Evolutionary conservation across 2,888 invertebrate species (phyloP), one percentile per base, ranked within the genome.

Genomic region (Microplitis manilae): DNA sequence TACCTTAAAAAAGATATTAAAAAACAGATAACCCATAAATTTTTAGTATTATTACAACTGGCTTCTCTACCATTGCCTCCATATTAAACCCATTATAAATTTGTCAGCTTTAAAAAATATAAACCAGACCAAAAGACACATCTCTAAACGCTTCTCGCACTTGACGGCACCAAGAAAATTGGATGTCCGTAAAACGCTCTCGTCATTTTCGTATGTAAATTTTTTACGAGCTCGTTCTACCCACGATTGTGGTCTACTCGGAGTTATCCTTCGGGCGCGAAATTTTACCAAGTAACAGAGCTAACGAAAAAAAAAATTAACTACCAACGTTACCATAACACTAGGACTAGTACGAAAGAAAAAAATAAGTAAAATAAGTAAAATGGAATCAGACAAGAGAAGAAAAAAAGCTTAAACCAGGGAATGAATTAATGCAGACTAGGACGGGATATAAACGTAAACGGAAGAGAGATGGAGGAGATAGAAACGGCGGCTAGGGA

Each of bases 151-250:
- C 13, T 30, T 9, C 50, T 50, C 13, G 50, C 50, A 13, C 13
- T 50, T 50, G 9, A 50, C 50, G 8, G 50, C 64, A 62, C 73
- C 75, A 75, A 80, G 78, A 81, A 81, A 79, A 81, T 82, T 80
- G 79, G 78, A 81, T 76, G 77, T 74, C 67, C 72, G 79, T 77
- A 77, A 79, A 78, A 77, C 65, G 73, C 68, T 77, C 74, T 64
- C 80, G 76, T 81, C 75, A 81, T 82, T 81, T 81, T 77, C 69
- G 78, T 78, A 82, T 82, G 82, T 79, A 80, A 81, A 82, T 82
- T 82, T 79, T 79, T 75, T 70, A 75, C 71, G 68, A 67, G 17
- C 72, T 71, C 70, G 72, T 75, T 79, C 65, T 60, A 64, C 74
- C 65, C 67, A 65, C 77, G 70, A 73, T 74, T 64, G 75, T 62